Evolutionary conservation across 2,113 vertebrate species (phyloP), one percentile per base, ranked within the genome.

Genomic region (Brienomyrus longianalis): DNA sequence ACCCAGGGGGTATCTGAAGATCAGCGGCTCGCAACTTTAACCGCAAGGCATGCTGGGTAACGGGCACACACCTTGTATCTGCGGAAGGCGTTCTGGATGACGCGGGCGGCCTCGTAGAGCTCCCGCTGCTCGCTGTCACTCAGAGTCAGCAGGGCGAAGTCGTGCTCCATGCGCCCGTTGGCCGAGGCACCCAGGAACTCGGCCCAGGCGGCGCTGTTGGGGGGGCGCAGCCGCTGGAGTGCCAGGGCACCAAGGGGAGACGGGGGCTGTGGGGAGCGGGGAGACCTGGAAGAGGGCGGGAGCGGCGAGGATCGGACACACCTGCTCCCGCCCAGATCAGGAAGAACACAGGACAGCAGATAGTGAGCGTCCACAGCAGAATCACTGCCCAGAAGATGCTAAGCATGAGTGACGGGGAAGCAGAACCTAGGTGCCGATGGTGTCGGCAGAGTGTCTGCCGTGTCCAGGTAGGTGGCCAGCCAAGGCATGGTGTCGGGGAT

Each of bases 11-110:
- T 31, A 70, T 77, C 74, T 43, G 74, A 43, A 15, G 35, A 43
- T 80, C 74, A 13, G 43, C 39, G 23, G 83, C 15, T 47, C 3
- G 83, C 83, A 8, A 19, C 3, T 10, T 23, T 84, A 27, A 45
- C 45, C 83, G 0, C 74, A 2, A 87, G 77, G 88, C 90, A 91
- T 80, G 90, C 85, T 77, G n/a, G 23, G 89, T 88, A 87, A 88
- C 3, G 88, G 86, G 87, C 87, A 88, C 56, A 56, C 89, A 97
- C 97, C 98, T 99, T 99, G 90, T 98, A 97, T 93, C 97, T 99
- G 95, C 98, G 97, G 96, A 99, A 98, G 92, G 97, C 97, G 74
- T 97, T 98, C 95, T 98, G 97, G 94, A 98, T 97, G 70, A 97
- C 97, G 92, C 97, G 97, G 92, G 98, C 98, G 47, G 97, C 97